Evolutionary conservation across 2,888 invertebrate genomes (phyloP).

Genomic region (Habroteleia sp.): DNA sequence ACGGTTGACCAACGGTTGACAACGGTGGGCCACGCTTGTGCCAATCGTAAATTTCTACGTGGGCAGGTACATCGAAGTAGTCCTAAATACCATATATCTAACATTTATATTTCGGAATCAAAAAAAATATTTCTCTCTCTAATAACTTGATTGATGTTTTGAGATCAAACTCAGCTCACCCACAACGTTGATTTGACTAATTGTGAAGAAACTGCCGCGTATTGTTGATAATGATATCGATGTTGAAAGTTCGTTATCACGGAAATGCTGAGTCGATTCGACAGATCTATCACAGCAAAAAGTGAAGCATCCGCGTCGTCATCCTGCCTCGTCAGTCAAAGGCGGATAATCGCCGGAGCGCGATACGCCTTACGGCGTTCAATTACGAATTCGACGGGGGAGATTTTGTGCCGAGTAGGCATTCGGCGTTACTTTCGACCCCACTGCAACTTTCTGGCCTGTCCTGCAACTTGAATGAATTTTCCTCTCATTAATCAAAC

Average conservation of each 20-base stretch:
- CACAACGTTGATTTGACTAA: too few relatives aligned
- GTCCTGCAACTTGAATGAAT: conserved; percentile 56
- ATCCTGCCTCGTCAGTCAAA: conserved; percentile 68
- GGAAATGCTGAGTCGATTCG: conserved; percentile 54
- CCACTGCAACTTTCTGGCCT: conserved; percentile 48
- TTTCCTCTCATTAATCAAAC: conserved; percentile 63
- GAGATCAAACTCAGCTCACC: too few relatives aligned
- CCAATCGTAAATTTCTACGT: too few relatives aligned
- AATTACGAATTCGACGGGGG: conserved; percentile 77
- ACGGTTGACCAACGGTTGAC: too few relatives aligned
- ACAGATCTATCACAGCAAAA: conserved; percentile 37
- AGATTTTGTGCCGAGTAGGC: conserved; percentile 75
- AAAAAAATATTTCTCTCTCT: too few relatives aligned
- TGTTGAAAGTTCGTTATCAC: conserved; percentile 29
- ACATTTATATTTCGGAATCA: too few relatives aligned
- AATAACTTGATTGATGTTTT: too few relatives aligned
- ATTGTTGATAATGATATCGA: conserved; percentile 34
- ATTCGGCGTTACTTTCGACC: conserved; percentile 68
- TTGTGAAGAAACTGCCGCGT: conserved; percentile 4
- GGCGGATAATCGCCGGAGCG: conserved; percentile 74
- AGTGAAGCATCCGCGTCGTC: conserved; percentile 54
- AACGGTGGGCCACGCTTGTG: too few relatives aligned
- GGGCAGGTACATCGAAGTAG: too few relatives aligned
- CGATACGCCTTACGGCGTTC: conserved; percentile 77
- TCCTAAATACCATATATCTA: too few relatives aligned